Percentiles rank a stretch among this genome's conserved stretches.
phyloP scores from a whole-genome alignment of 2,888 invertebrate species.

The Tanaodytes sp. region DNA sequence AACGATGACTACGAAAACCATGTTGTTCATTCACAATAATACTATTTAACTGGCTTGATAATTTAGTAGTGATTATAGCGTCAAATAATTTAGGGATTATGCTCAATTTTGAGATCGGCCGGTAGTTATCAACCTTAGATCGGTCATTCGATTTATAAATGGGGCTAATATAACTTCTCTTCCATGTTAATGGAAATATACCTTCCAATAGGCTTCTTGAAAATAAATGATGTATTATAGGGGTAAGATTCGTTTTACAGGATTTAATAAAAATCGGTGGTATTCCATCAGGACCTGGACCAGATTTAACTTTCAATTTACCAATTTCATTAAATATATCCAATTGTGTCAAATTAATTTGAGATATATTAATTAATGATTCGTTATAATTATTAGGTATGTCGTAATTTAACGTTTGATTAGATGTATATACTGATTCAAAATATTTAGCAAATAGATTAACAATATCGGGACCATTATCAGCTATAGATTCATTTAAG shows the following conservation, averaged over 20 bases:
- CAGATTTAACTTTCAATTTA: neutral
- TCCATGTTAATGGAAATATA: constrained; percentile 1
- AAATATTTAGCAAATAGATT: constrained; percentile 11
- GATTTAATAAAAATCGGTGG: neutral
- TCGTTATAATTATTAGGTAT: neutral
- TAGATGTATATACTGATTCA: constrained; percentile 5
- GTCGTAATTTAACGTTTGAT: neutral
- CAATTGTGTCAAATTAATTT: neutral
- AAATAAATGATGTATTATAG: neutral
- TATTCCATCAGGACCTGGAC: constrained; percentile 8
- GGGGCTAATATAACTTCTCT: constrained; percentile 5
- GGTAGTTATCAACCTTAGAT: neutral
- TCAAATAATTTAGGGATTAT: constrained; percentile 11
- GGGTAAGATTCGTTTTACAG: neutral
- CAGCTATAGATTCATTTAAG: neutral
- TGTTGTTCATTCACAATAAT: constrained; percentile 10
- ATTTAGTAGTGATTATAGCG: neutral
- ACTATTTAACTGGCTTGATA: neutral
- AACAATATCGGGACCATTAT: neutral
- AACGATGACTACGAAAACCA: constrained; percentile 6
- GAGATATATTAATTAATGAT: neutral
- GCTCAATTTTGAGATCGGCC: constrained; percentile 9
- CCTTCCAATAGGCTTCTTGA: constrained; percentile 1
- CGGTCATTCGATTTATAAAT: neutral
- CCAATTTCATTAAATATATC: neutral